Conservation (phyloP, 2,113 vertebrate species). For the Hassar affinis region DNA sequence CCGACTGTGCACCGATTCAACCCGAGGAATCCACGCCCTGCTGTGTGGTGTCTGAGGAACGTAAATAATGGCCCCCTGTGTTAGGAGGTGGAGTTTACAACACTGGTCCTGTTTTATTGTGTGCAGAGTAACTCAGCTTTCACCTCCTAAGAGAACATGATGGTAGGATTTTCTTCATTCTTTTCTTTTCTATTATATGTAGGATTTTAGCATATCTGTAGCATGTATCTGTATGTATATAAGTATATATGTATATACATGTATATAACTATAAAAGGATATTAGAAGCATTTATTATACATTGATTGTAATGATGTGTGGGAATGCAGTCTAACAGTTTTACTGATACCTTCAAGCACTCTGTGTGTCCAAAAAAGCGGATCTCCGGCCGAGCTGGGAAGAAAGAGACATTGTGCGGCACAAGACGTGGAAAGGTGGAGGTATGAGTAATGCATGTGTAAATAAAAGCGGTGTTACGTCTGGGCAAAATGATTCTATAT, state of each 20-base stretch:
- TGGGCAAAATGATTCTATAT: background rate
- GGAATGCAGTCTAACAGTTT: background rate
- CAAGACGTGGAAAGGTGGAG: background rate
- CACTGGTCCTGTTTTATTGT: background rate
- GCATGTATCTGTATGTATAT: too few species aligned
- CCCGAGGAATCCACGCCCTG: background rate
- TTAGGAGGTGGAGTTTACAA: slow-evolving; percentile 1
- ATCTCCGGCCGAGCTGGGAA: background rate
- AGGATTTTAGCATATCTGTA: background rate
- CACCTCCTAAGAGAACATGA: background rate
- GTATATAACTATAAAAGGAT: too few species aligned
- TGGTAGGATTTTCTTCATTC: background rate
- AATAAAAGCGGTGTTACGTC: background rate
- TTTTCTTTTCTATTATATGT: too few species aligned
- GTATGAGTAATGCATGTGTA: background rate
- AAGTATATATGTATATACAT: too few species aligned
- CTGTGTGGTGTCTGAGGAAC: slow-evolving; percentile 1
- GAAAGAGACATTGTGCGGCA: background rate
- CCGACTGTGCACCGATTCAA: background rate
- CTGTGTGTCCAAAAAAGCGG: background rate
- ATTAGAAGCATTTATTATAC: background rate
- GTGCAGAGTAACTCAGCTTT: background rate
- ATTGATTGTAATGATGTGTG: background rate
- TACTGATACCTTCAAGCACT: background rate
- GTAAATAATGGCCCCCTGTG: background rate